Base-by-base conservation (phyloP, 2,113 vertebrate genomes). In the Cacatua alba region DNA sequence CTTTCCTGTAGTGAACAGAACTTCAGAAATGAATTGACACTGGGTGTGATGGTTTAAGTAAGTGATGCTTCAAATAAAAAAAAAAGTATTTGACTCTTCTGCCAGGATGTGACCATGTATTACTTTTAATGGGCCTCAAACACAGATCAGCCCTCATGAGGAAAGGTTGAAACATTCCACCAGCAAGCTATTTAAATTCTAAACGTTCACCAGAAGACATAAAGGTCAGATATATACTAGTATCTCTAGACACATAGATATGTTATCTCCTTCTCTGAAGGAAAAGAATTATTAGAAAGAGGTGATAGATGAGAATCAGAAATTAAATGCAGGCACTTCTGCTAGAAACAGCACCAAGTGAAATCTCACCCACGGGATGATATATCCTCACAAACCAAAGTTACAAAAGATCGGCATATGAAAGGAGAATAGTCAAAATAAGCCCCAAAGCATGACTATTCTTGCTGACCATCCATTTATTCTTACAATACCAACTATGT, bases 191-290 rank as follows among this genome's bases (percentile, higher is more conserved):
- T 95, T 94, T 88, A 93, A 94, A 93, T 96, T 96, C 92, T 37
- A 93, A 74, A 81, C 5, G 5, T 64, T 94, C 86, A 77, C 39
- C 43, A 81, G 64, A 59, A 93, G 85, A 90, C 79, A 88, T 67
- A 90, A 96, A 96, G 93, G 85, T 97, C 93, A 96, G 76, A 78
- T 81, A 71, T 60, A 76, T 75, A 93, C 71, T 59, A 55, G 60
- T 83, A 74, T 90, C 92, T 93, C 79, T 23, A 88, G 94, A 79
- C 79, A 90, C 55, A 86, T 16, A 63, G 68, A 75, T 92, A 85
- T 1, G 11, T 83, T 88, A 90, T 81, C 79, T 86, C 68, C 33
- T 59, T 55, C 88, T 95, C 76, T 55, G 46, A 95, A 95, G 60
- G 68, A 70, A 74, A 90, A 69, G 29, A 86, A 88, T 41, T 88